These are phyloP conservation scores for Poecilia wingei DNA, from an alignment of 2,797 vertebrate genomes.

Conservation along the genomic window DNA sequence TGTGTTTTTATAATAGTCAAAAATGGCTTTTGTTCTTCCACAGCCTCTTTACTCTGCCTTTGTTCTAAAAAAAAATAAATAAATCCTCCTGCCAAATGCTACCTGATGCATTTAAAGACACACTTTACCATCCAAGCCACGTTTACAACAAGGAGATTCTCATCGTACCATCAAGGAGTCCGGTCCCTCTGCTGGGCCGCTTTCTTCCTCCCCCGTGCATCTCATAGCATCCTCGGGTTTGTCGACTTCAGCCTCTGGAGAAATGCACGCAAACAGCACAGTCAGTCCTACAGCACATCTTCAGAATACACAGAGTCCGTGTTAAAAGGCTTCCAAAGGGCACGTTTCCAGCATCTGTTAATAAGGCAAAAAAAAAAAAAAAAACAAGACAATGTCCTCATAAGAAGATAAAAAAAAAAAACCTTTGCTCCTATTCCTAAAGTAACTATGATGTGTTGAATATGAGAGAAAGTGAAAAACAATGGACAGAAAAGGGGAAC, in stretches of 20 bases:
- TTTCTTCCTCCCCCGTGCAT: slow-evolving; percentile 44
- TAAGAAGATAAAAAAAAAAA: neutral
- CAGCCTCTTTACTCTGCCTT: neutral
- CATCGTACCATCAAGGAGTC: slow-evolving; percentile 54
- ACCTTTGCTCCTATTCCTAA: neutral
- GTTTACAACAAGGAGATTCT: slow-evolving; percentile 13
- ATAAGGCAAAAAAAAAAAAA: slow-evolving; percentile 13
- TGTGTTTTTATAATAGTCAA: neutral
- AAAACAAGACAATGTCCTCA: neutral
- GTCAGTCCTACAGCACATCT: slow-evolving; percentile 38
- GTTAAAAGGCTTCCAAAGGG: slow-evolving; percentile 11
- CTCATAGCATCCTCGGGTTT: slow-evolving; percentile 42
- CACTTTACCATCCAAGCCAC: slow-evolving; percentile 25
- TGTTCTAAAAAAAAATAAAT: neutral
- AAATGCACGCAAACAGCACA: slow-evolving; percentile 50
- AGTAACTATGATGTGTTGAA: slow-evolving; percentile 19
- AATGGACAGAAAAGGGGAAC: slow-evolving; percentile 27
- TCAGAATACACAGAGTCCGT: slow-evolving; percentile 28
- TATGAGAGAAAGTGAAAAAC: slow-evolving; percentile 18
- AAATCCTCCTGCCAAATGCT: slow-evolving; percentile 24
- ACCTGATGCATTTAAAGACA: neutral
- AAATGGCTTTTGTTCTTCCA: neutral
- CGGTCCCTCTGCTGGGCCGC: slow-evolving; percentile 35
- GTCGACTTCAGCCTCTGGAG: slow-evolving; percentile 56
- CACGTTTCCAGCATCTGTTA: slow-evolving; percentile 2